Conservation (phyloP, 2,113 vertebrate genomes). For the Lontra canadensis region DNA sequence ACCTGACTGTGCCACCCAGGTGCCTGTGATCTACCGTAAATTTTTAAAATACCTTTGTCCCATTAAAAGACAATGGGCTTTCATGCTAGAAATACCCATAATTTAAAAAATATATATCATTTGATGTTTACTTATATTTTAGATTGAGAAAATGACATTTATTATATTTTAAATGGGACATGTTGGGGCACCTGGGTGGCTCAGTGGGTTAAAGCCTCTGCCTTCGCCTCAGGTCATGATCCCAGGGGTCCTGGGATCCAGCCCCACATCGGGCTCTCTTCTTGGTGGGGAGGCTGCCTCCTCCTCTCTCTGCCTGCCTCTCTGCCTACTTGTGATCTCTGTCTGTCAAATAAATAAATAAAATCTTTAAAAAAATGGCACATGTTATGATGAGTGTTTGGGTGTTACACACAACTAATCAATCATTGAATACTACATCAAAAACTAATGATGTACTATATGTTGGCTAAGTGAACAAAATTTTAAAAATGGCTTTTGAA, state of each 20-base stretch:
- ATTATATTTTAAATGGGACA: background rate
- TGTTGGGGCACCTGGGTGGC: background rate
- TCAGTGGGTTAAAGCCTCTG: too few species aligned
- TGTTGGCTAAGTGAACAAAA: background rate
- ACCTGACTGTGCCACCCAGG: background rate
- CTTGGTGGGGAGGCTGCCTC: too few species aligned
- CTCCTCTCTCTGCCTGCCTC: too few species aligned
- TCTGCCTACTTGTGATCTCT: too few species aligned
- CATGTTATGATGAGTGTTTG: background rate
- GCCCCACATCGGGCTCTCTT: too few species aligned
- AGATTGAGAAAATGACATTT: slow-evolving; percentile 1
- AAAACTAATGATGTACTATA: background rate
- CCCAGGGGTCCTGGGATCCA: too few species aligned
- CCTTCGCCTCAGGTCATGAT: too few species aligned
- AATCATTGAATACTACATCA: background rate
- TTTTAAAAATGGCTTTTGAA: background rate
- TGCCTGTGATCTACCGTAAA: background rate
- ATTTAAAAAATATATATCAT: background rate
- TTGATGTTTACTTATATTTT: background rate
- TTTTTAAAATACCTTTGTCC: background rate
- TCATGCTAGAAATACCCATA: background rate
- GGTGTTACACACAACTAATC: background rate
- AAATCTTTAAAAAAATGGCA: background rate
- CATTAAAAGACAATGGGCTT: background rate
- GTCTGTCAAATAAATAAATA: too few species aligned